Conservation (phyloP, 2,113 vertebrate genomes). For the Mormyrus lacerda region DNA sequence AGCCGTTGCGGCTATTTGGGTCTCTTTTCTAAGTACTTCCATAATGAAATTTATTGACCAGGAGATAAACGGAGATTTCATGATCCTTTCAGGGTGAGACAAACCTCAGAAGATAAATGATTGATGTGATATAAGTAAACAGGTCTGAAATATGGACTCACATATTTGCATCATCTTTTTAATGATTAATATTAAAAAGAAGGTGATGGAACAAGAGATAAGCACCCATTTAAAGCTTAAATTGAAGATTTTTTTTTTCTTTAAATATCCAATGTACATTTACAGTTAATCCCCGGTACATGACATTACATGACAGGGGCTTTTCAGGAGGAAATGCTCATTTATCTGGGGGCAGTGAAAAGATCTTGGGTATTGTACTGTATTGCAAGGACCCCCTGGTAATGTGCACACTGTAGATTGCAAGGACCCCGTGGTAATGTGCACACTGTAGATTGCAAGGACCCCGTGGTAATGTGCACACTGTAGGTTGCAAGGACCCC, state of each 20-base stretch:
- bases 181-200: not conserved
- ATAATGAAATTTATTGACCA: constrained; percentile 16
- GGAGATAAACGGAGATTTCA: not conserved
- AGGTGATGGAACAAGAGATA: not conserved
- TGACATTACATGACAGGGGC: not conserved
- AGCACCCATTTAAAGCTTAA: not conserved
- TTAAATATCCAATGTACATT: not conserved
- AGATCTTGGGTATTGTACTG: not conserved
- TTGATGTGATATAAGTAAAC: constrained; percentile 16
- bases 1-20: not conserved
- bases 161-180: constrained; percentile 1
- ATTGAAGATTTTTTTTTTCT: not conserved
- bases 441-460: not conserved
- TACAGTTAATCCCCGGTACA: not conserved
- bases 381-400: not conserved
- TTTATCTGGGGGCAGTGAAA: not conserved
- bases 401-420: not conserved
- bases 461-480: no score
- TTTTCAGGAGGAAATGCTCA: not conserved
- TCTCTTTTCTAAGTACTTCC: not conserved
- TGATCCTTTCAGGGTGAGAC: not conserved
- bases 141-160: constrained; percentile 2
- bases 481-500: not conserved
- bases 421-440: not conserved
- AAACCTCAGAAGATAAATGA: not conserved